Base-by-base conservation (phyloP, 1,140 invertebrate species). In the Bombus balteatus region DNA sequence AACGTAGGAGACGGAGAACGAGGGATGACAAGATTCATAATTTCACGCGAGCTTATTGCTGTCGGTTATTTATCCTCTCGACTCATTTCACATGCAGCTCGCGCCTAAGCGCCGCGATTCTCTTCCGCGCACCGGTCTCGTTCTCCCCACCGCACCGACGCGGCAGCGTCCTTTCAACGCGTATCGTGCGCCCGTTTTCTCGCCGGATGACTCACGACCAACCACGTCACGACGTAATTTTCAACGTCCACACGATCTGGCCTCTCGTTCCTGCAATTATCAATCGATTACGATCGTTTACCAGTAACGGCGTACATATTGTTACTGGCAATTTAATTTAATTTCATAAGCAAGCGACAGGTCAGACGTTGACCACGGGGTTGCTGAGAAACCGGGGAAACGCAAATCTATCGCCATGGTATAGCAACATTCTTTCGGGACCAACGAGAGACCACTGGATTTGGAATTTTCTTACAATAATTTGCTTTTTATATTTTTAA, bases 31-130 rank as follows among this genome's bases (percentile, higher is more conserved):
- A 88, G 91, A 93, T 91, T 93, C 92, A 93, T 93, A 92, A 93
- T 92, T 92, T 93, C 90, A 92, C 91, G 91, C 92, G 90, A 87
- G 91, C 92, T 93, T 92, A 92, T 93, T 93, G 92, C 92, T 90
- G 86, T 88, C 92, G 76, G 89, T 92, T 93, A 92, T 93, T 93
- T 91, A 93, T 92, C 85, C 91, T 86, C 86, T 80, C 75, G 71
- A 74, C 91, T 92, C 90, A 92, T 92, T 91, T 86, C 84, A 85
- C 90, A 91, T 92, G 90, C 91, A 86, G 77, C 87, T 92, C 92
- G 90, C 89, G 86, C 83, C 89, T 86, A 90, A 89, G 85, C 66
- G 77, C 62, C 85, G 71, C n/a, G 86, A 74, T 89, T 89, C 81
- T 72, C 74, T 89, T 85, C 82, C 39, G 57, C 72, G 73, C 76